Evolutionary conservation across 2,797 vertebrate genomes (phyloP), one percentile per base, ranked within the genome.

Genomic region (Enteromius thamalakanensis): DNA sequence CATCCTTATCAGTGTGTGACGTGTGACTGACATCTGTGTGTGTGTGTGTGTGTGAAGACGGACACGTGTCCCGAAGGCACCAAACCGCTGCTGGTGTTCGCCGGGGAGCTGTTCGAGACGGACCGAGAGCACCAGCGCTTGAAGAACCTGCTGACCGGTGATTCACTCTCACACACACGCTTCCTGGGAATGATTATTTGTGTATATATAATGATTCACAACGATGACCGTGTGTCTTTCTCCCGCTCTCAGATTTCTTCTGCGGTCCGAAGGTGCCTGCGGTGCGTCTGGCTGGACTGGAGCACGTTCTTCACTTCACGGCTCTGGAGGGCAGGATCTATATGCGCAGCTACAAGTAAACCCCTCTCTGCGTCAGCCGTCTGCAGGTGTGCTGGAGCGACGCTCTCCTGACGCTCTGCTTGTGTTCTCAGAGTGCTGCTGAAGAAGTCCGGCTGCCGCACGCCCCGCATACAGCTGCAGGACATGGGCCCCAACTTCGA

Each of bases 381-480:
- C 4, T 15, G 23, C 58, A 14, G 58, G n/a, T n/a, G 2, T 10
- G 2, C 2, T 9, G 0, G 21, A 55, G 21, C 2, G 55, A 12
- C 10, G 58, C n/a, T 26, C n/a, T 6, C 23, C 58, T 62, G 58
- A 62, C 58, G 23, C 58, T 29, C 23, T 62, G 58, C 23, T 62
- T 29, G 23, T 62, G 58, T 37, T 70, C 58, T 47, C 93, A 95
- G 97, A 89, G 92, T 95, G 79, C 87, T 98, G 86, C 81, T 99
- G 91, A 99, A 99, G 92, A 99, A 98, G 89, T 99, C 98, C 1
- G 98, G 98, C 6, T 99, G 97, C 84, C 95, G 96, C 89, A 98
- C 96, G 1, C 98, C 97, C 0, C 92, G 98, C 65, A 96, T 99
- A 65, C 97, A 99, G 88, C 91, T 99, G 86, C 97, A 99, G 91